Conservation (phyloP, 2,888 invertebrate species). For the Cosmia trapezina region DNA sequence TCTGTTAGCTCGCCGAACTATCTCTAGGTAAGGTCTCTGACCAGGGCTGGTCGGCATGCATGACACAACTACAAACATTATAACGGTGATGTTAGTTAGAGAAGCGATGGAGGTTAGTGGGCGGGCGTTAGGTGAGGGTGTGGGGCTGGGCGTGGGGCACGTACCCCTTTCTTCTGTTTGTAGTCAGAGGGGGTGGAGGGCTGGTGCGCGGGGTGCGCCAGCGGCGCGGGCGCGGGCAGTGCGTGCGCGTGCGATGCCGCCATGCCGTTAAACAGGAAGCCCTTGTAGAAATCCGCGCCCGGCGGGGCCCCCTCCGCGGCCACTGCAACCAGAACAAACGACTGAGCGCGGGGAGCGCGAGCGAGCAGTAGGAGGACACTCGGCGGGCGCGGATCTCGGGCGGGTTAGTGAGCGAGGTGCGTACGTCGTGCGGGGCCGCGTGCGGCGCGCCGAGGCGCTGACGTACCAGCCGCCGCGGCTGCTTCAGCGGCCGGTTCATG, state of each 20-base stretch:
- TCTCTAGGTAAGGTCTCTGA: not conserved
- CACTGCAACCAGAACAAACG: constrained; percentile 92
- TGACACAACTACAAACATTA: constrained; percentile 30
- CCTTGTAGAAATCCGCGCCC: constrained; percentile 97
- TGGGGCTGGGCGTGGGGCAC: constrained; percentile 70
- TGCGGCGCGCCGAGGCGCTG: constrained; percentile 86
- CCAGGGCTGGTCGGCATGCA: too few species aligned
- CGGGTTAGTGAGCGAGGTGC: constrained; percentile 74
- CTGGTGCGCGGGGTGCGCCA: constrained; percentile 75
- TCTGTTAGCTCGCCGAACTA: constrained; percentile 6
- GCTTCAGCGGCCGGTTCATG: constrained; percentile 98
- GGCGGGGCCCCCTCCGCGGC: constrained; percentile 95
- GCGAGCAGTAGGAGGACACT: constrained; percentile 72
- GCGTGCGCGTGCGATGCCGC: constrained; percentile 78
- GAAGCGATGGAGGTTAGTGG: constrained; percentile 69
- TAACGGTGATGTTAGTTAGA: constrained; percentile 66
- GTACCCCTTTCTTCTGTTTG: constrained; percentile 90
- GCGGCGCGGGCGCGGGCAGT: constrained; percentile 76
- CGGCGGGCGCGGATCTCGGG: constrained; percentile 84
- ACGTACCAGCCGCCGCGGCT: constrained; percentile 99
- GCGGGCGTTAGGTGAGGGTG: constrained; percentile 51
- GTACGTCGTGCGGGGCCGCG: constrained; percentile 85
- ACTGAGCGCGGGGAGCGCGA: constrained; percentile 67
- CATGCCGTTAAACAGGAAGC: constrained; percentile 94
- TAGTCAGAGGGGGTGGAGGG: constrained; percentile 84